phyloP scores from a whole-genome alignment of 2,113 vertebrate genomes.

The Clarias magur region DNA sequence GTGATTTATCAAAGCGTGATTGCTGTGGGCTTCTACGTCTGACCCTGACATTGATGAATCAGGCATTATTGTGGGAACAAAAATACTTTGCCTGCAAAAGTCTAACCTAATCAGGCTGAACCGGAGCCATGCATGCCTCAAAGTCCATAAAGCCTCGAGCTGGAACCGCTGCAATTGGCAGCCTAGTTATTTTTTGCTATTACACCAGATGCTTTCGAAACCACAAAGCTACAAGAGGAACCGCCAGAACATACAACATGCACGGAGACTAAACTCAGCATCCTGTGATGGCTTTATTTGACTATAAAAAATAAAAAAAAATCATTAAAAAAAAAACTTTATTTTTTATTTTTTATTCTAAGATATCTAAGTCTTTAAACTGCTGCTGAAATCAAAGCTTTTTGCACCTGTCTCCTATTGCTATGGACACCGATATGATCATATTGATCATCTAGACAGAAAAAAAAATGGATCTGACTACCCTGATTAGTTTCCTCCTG shows the following conservation, averaged over 20 bases:
- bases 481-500: neutral
- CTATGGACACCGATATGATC: no score
- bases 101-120: conserved; percentile 46
- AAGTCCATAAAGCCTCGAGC: conserved; percentile 17
- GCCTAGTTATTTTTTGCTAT: conserved; percentile 24
- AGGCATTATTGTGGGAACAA: conserved; percentile 46
- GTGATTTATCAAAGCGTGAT: conserved; percentile 42
- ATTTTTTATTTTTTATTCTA: no score
- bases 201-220: conserved; percentile 9
- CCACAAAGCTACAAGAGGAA: conserved; percentile 7
- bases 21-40: conserved; percentile 27
- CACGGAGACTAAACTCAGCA: neutral
- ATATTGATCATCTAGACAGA: neutral
- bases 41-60: conserved; percentile 49
- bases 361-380: neutral
- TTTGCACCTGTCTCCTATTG: neutral
- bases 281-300: neutral
- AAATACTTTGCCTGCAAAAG: conserved; percentile 43
- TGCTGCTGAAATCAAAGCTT: neutral
- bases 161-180: conserved; percentile 14
- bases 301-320: no score
- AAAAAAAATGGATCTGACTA: neutral
- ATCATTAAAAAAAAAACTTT: no score
- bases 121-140: conserved; percentile 30
- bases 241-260: conserved; percentile 14